A percentile compares a stretch with the other conserved stretches of the same genome.
phyloP scores from a whole-genome alignment of 2,797 vertebrate species.

The Taeniopygia guttata region DNA sequence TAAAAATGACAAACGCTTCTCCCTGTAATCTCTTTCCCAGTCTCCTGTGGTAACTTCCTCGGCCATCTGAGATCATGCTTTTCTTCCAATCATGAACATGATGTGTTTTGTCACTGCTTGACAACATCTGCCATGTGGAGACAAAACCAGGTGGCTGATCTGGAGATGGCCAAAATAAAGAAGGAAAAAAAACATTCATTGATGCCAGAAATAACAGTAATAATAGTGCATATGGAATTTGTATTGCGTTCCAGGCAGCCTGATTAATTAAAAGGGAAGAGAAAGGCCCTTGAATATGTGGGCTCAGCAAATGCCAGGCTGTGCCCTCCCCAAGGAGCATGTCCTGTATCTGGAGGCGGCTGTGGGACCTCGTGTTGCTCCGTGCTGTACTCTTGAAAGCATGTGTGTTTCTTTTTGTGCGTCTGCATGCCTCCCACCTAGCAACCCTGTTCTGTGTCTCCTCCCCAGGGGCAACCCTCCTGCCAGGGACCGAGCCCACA shows the following conservation, averaged over 20 bases:
- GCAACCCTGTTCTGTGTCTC: conserved; percentile 94
- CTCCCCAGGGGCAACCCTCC: conserved; percentile 97
- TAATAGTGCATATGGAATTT: conserved; percentile 58
- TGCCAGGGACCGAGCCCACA: conserved; percentile 94
- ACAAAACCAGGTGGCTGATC: conserved; percentile 68
- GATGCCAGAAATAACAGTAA: conserved; percentile 64
- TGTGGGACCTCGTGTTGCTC: not conserved
- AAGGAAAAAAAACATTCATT: not conserved
- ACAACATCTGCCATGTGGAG: conserved; percentile 70
- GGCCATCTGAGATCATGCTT: conserved; percentile 50
- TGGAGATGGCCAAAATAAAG: conserved; percentile 38
- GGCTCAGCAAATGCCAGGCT: conserved; percentile 50
- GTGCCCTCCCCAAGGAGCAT: not conserved
- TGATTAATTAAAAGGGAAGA: conserved; percentile 63
- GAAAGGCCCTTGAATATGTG: conserved; percentile 12
- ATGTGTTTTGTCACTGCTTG: conserved; percentile 66
- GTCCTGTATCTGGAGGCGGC: not conserved
- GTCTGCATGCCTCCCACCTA: conserved; percentile 84
- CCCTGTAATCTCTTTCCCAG: conserved; percentile 42
- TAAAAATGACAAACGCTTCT: not conserved
- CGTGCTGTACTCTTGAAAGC: conserved; percentile 62
- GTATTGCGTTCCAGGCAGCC: conserved; percentile 57
- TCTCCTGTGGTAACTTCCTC: conserved; percentile 50
- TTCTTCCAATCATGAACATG: conserved; percentile 57
- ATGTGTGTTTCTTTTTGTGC: conserved; percentile 74